Percentiles rank a stretch among this genome's conserved stretches.
phyloP scores from a whole-genome alignment of 2,797 vertebrate species.

The Malacoctenus gilli region DNA sequence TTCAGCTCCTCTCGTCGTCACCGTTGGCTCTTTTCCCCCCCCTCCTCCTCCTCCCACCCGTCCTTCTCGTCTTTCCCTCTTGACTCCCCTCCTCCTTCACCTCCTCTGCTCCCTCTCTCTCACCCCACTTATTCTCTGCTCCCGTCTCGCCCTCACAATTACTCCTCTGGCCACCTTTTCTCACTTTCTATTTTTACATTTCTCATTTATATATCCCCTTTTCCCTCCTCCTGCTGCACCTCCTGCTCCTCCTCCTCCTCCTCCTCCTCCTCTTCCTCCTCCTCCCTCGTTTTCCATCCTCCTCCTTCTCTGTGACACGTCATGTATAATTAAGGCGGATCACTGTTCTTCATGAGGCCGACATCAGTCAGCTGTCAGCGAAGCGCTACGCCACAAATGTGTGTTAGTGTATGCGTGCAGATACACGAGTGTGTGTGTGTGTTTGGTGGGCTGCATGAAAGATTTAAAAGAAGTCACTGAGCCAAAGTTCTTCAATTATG shows the following conservation, averaged over 20 bases:
- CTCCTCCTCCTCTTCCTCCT: background rate
- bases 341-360: slow-evolving; percentile 71
- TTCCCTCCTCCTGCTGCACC: background rate
- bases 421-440: slow-evolving; percentile 17
- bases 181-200: slow-evolving; percentile 49
- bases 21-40: slow-evolving; percentile 13
- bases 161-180: slow-evolving; percentile 37
- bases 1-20: slow-evolving; percentile 21
- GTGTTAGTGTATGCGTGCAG: slow-evolving; percentile 20
- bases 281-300: background rate
- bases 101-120: slow-evolving; percentile 5
- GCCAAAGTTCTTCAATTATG: slow-evolving; percentile 54
- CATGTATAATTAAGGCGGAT: slow-evolving; percentile 82
- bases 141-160: slow-evolving; percentile 40
- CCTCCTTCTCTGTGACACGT: slow-evolving; percentile 68
- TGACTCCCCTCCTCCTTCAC: slow-evolving; percentile 1
- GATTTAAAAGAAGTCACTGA: slow-evolving; percentile 47
- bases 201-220: slow-evolving; percentile 29
- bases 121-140: slow-evolving; percentile 28
- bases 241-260: background rate
- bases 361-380: slow-evolving; percentile 73
- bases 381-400: slow-evolving; percentile 34
- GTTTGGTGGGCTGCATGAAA: slow-evolving; percentile 44
- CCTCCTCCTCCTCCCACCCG: slow-evolving; percentile 22
- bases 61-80: slow-evolving; percentile 19